A percentile compares a stretch with the other conserved stretches of the same genome.
phyloP scores from a whole-genome alignment of 2,888 invertebrate genomes.

The Antheraea assamensis region DNA sequence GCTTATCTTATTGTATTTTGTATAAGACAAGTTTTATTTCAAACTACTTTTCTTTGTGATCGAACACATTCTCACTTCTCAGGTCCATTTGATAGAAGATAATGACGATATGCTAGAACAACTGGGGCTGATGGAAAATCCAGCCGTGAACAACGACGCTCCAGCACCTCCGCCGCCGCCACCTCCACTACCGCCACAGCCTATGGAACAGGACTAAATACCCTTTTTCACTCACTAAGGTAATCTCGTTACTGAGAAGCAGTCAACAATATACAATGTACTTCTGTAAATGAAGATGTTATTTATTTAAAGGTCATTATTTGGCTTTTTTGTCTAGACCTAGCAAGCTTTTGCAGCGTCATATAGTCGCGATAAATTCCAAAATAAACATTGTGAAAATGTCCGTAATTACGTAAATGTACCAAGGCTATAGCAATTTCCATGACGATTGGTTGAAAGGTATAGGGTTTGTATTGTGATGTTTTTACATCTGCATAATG shows the following conservation, averaged over 20 bases:
- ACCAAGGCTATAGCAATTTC: too few species aligned
- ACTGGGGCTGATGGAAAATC: conserved; percentile 73
- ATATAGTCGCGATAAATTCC: too few species aligned
- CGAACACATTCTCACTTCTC: conserved; percentile 33
- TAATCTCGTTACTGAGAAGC: not conserved
- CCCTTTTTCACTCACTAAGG: conserved; percentile 10
- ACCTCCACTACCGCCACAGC: conserved; percentile 88
- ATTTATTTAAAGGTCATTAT: not conserved
- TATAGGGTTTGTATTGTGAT: too few species aligned
- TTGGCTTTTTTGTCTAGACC: not conserved
- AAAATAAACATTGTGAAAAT: too few species aligned
- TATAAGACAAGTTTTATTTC: not conserved
- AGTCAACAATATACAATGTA: not conserved
- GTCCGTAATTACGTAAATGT: too few species aligned
- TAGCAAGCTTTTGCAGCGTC: too few species aligned
- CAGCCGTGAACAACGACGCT: conserved; percentile 55
- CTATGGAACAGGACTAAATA: conserved; percentile 73
- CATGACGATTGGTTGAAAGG: too few species aligned
- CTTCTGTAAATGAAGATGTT: not conserved
- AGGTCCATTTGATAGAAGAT: conserved; percentile 76
- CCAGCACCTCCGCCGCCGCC: conserved; percentile 85
- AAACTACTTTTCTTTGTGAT: not conserved
- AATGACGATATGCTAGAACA: conserved; percentile 78
- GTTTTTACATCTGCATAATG: too few species aligned
- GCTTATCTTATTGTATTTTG: too few species aligned